Evolutionary conservation across 2,113 vertebrate genomes (phyloP).

Genomic region (Erythrocercus mccallii): DNA sequence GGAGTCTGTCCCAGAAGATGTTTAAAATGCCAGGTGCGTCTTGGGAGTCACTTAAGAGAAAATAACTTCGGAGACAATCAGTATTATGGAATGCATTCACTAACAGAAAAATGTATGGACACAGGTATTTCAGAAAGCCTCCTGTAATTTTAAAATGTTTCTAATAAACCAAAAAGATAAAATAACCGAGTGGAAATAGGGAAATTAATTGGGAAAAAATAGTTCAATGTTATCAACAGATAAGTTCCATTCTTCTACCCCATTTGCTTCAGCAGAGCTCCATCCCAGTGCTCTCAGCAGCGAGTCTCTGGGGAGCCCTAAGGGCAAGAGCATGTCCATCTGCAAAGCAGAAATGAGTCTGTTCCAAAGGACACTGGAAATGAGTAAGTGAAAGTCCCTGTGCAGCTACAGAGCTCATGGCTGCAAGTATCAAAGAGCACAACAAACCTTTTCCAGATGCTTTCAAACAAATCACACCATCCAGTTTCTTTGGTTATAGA

Average conservation of each 20-base stretch:
- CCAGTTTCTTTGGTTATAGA: neutral
- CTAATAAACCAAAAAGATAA: neutral
- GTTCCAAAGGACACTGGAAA: neutral
- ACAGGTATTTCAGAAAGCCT: neutral
- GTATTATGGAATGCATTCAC: neutral
- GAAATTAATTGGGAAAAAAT: neutral
- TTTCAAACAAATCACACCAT: neutral
- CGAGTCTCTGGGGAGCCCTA: neutral
- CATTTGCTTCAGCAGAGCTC: neutral
- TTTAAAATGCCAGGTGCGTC: neutral
- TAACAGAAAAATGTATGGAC: neutral
- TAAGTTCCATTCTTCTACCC: neutral
- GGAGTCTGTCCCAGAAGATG: neutral
- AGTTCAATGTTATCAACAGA: neutral
- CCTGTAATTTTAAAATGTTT: neutral
- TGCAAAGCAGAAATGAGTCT: neutral
- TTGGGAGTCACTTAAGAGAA: neutral
- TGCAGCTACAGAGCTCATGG: neutral
- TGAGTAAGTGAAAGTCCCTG: neutral
- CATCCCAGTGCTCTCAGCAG: neutral
- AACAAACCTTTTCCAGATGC: neutral
- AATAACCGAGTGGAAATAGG: neutral
- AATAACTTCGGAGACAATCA: neutral
- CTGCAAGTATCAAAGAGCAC: neutral
- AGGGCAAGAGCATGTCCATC: neutral